Base-by-base conservation (phyloP, 2,888 invertebrate genomes). In the Caenorhabditis uteleia region DNA sequence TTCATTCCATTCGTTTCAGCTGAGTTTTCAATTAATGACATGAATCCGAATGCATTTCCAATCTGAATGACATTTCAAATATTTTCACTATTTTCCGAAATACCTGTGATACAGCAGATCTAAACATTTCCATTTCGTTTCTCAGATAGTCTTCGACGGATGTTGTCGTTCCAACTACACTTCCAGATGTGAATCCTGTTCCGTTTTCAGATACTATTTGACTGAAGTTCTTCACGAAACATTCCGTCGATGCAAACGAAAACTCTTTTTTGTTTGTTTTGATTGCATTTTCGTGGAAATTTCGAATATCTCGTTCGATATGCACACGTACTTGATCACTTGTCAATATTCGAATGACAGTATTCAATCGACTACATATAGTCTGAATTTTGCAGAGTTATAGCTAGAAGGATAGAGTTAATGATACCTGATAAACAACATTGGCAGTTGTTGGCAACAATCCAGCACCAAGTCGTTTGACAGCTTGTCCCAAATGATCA, bases 301-400 rank as follows among this genome's bases (percentile, higher is more conserved):
- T 89, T 73, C 91, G 88, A 3, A 72, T 72, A 48, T 83, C 86
- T 81, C 93, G 93, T 70, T 92, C 88, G 2, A 98, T 87, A 55
- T 93, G 88, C 0, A 95, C 94, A 84, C 95, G 95, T 46, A 98
- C 94, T 81, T 94, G 94, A 84, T 98, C 98, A 83, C 97, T 95
- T 83, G 91, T 95, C 85, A 98, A 89, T 84, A 97, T 97, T 84
- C 95, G 95, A 0, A 95, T 95, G 84, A 98, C 93, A 1, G 90
- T 90, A 77, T 90, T 91, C 80, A 98, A 91, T 84, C 95, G 94
- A 76, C 92, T 90, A 72, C 92, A 89, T 70, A 97, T 86, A 8
- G 56, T 26, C 57, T 56, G 46, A 38, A 34, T 16, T 10, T 43
- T 10, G 7, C 10, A n/a, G 7, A 12, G 18, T 18, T 18, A 43